phyloP scores from a whole-genome alignment of 1,140 invertebrate species.

The Nilaparvata lugens region DNA sequence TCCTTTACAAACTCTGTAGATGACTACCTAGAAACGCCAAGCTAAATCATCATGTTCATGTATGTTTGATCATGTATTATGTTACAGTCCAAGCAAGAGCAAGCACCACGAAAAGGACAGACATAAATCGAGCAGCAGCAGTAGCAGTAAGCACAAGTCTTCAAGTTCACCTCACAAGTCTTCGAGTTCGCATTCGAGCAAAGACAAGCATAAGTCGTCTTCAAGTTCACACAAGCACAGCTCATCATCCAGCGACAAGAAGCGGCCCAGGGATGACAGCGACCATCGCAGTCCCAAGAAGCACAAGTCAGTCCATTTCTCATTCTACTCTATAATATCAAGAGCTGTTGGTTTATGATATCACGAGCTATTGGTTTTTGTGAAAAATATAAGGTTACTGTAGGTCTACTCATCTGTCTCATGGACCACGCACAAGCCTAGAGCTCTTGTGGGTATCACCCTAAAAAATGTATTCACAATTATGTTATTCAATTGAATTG shows the following conservation, averaged over 20 bases:
- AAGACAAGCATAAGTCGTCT: conserved; percentile 25
- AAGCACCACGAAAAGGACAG: conserved; percentile 1
- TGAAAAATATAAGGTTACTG: no score
- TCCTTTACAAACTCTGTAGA: no score
- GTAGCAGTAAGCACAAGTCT: conserved; percentile 32
- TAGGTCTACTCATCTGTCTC: no score
- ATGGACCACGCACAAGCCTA: no score
- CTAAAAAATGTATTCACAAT: no score
- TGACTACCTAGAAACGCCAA: no score
- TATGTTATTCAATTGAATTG: no score
- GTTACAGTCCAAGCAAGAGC: conserved; percentile 1
- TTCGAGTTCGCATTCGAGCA: conserved; percentile 17
- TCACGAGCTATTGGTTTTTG: no score
- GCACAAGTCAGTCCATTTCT: conserved; percentile 39
- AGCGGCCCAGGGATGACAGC: conserved; percentile 61
- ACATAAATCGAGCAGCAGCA: conserved; percentile 2
- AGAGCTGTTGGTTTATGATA: no score
- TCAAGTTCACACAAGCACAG: conserved; percentile 20
- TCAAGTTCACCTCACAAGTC: conserved; percentile 4
- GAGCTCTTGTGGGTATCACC: no score
- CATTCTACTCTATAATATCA: no score
- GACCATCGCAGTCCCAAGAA: conserved; percentile 53
- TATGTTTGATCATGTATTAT: neutral
- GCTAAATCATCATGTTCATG: neutral
- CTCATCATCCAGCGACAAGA: conserved; percentile 40